A percentile compares a stretch with the other conserved stretches of the same genome.
Conservation (phyloP, 2,888 invertebrate genomes). For the Escarpia spicata region DNA sequence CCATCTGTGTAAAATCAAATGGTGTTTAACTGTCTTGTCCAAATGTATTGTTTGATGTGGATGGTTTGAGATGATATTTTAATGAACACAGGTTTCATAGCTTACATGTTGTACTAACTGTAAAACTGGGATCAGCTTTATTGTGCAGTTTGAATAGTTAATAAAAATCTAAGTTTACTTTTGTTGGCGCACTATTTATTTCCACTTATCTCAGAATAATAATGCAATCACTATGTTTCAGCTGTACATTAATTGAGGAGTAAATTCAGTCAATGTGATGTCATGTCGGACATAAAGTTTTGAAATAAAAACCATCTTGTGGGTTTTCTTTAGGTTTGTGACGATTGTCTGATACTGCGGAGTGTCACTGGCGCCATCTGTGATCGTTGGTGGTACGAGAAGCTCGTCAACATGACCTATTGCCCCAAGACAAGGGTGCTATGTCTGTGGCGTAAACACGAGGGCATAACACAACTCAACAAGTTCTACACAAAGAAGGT, state of each 20-base stretch:
- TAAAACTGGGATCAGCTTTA: neutral
- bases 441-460: slow-evolving; percentile 95
- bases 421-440: slow-evolving; percentile 97
- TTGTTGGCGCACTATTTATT: neutral
- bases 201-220: neutral
- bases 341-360: slow-evolving; percentile 79
- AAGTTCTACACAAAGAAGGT: slow-evolving; percentile 99
- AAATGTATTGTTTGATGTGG: too few species aligned
- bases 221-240: neutral
- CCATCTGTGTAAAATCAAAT: too few species aligned
- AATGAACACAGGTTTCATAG: too few species aligned
- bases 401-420: slow-evolving; percentile 99
- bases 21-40: too few species aligned
- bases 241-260: neutral
- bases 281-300: neutral
- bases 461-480: slow-evolving; percentile 71
- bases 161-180: neutral
- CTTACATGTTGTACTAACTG: too few species aligned
- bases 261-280: neutral
- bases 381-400: slow-evolving; percentile 94
- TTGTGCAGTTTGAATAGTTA: neutral
- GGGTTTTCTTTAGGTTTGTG: slow-evolving; percentile 80
- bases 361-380: slow-evolving; percentile 69
- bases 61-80: too few species aligned
- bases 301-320: neutral